A percentile compares a stretch with the other conserved stretches of the same genome.
These are phyloP conservation scores for Picathartes gymnocephalus DNA, from an alignment of 2,113 vertebrate genomes.

Conservation along the genomic window DNA sequence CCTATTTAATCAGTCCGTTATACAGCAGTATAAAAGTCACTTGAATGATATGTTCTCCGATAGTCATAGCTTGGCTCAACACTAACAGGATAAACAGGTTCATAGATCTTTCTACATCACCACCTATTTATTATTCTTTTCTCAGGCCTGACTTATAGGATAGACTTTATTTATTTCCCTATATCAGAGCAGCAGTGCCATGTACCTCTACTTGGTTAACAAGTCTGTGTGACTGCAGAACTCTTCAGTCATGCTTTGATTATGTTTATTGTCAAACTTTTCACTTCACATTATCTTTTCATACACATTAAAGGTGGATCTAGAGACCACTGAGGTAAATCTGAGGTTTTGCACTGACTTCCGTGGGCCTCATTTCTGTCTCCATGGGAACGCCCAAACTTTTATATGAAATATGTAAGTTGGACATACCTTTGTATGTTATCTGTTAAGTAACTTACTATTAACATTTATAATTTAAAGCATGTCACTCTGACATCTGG, in stretches of 20 bases:
- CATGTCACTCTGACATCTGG: neutral
- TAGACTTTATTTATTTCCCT: neutral
- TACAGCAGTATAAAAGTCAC: constrained; percentile 10
- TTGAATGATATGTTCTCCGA: neutral
- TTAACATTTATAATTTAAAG: neutral
- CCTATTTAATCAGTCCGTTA: neutral
- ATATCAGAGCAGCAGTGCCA: neutral
- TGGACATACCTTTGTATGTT: neutral
- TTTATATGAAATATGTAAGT: neutral
- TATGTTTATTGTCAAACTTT: neutral
- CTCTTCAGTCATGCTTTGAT: neutral
- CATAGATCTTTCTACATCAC: neutral
- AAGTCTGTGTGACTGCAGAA: neutral
- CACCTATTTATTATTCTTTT: constrained; percentile 1
- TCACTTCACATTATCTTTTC: neutral
- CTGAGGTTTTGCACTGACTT: neutral
- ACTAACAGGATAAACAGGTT: neutral
- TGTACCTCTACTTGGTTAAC: neutral
- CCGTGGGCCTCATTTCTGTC: neutral
- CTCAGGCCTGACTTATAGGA: neutral
- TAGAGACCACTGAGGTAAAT: neutral
- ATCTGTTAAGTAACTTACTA: neutral
- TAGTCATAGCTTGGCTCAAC: neutral
- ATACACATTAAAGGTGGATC: neutral
- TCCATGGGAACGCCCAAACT: neutral